Percentiles rank a stretch among this genome's conserved stretches.
Conservation (phyloP, 1,140 invertebrate genomes). For the Brevipalpus yothersi region DNA sequence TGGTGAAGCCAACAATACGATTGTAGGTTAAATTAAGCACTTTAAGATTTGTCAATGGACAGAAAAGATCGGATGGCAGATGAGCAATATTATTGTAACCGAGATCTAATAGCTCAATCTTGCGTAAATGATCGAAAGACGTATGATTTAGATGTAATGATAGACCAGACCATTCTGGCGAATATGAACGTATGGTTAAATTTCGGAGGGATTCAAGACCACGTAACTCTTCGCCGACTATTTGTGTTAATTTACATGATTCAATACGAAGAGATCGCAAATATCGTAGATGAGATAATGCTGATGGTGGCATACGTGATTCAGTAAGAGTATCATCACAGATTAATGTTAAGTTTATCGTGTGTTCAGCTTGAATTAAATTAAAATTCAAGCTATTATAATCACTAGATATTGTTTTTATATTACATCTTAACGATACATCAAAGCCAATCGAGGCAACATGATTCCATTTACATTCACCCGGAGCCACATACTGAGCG, state of each 20-base stretch:
- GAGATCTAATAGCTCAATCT: constrained; percentile 41
- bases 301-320: constrained; percentile 29
- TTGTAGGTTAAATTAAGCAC: constrained; percentile 31
- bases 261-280: constrained; percentile 11
- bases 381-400: constrained; percentile 42
- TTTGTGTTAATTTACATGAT: constrained; percentile 11
- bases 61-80: constrained; percentile 42
- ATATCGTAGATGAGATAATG: constrained; percentile 12
- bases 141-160: constrained; percentile 47
- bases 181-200: constrained; percentile 13
- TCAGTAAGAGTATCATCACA: constrained; percentile 49
- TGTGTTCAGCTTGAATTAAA: constrained; percentile 52
- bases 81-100: constrained; percentile 54
- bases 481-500: constrained; percentile 8
- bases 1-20: constrained; percentile 43
- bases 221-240: constrained; percentile 10
- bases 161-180: constrained; percentile 36
- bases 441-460: constrained; percentile 5
- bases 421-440: constrained; percentile 40
- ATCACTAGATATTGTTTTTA: not conserved
- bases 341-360: constrained; percentile 45
- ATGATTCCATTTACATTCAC: constrained; percentile 10
- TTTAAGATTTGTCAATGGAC: constrained; percentile 26
- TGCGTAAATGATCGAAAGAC: constrained; percentile 36
- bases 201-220: constrained; percentile 14